Conservation (phyloP, 1,140 invertebrate genomes). For the Pissodes strobi region DNA sequence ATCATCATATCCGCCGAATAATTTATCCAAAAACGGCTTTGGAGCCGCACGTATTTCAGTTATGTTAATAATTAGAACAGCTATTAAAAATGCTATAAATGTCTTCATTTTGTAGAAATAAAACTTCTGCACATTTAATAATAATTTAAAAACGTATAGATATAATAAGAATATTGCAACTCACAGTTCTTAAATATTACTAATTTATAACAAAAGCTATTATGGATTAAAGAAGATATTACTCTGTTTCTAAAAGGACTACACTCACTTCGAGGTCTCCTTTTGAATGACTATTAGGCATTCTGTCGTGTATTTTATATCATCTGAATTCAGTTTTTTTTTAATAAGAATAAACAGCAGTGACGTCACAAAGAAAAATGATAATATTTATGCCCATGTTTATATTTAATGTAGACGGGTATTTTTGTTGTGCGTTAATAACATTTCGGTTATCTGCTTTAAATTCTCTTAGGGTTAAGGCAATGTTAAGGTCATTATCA, state of each 20-base stretch:
- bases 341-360: not conserved
- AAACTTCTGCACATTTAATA: too few species aligned
- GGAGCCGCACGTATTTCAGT: not conserved
- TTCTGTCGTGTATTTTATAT: not conserved
- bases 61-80: not conserved
- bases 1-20: slow-evolving; percentile 3
- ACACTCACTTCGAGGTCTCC: slow-evolving; percentile 2
- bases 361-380: not conserved
- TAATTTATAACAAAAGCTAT: too few species aligned
- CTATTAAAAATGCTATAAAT: not conserved
- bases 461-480: slow-evolving; percentile 9
- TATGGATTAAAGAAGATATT: not conserved
- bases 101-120: not conserved
- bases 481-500: not conserved
- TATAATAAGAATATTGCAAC: too few species aligned
- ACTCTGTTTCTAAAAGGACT: too few species aligned
- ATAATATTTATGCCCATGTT: not conserved
- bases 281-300: not conserved
- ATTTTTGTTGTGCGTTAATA: not conserved
- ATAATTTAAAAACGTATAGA: too few species aligned
- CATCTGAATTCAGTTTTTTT: not conserved
- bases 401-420: not conserved
- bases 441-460: slow-evolving; percentile 1
- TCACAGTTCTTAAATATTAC: too few species aligned
- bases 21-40: slow-evolving; percentile 6